Conservation (phyloP, 1,140 invertebrate genomes). For the Drosophila sechellia region DNA sequence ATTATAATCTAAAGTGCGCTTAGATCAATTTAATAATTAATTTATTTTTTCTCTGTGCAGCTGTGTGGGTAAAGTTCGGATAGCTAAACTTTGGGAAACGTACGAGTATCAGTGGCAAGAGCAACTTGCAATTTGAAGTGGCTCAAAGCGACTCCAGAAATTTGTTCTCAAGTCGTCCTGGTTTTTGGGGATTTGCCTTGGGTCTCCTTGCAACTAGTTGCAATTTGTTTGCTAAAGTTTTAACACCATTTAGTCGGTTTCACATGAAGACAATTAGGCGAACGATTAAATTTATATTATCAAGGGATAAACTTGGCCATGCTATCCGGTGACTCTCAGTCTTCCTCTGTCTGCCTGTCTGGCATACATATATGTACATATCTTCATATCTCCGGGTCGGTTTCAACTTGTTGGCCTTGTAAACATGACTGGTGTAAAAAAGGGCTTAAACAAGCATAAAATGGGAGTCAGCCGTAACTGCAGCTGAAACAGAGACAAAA, state of each 20-base stretch:
- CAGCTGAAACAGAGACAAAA: constrained; percentile 11
- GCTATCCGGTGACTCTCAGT: constrained; percentile 4
- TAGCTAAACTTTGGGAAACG: constrained; percentile 64
- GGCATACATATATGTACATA: neutral
- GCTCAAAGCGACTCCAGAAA: constrained; percentile 64
- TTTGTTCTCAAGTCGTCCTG: constrained; percentile 72
- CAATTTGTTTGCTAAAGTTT: constrained; percentile 81
- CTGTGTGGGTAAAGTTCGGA: constrained; percentile 57
- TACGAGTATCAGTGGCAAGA: constrained; percentile 67
- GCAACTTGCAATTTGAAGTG: constrained; percentile 71
- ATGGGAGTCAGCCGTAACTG: neutral
- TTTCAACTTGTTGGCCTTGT: constrained; percentile 58
- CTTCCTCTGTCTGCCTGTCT: neutral
- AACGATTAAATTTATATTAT: constrained; percentile 83
- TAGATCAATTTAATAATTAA: too few species aligned
- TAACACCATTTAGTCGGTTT: constrained; percentile 82
- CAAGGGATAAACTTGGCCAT: constrained; percentile 62
- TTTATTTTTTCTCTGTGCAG: neutral
- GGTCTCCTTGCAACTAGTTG: constrained; percentile 72
- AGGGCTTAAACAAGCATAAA: neutral
- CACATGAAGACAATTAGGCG: constrained; percentile 81
- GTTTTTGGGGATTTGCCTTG: constrained; percentile 28
- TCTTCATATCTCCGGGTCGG: constrained; percentile 7
- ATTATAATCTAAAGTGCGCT: too few species aligned
- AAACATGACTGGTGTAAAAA: constrained; percentile 15